phyloP scores from a whole-genome alignment of 2,113 vertebrate genomes.

The Xenopus borealis region DNA sequence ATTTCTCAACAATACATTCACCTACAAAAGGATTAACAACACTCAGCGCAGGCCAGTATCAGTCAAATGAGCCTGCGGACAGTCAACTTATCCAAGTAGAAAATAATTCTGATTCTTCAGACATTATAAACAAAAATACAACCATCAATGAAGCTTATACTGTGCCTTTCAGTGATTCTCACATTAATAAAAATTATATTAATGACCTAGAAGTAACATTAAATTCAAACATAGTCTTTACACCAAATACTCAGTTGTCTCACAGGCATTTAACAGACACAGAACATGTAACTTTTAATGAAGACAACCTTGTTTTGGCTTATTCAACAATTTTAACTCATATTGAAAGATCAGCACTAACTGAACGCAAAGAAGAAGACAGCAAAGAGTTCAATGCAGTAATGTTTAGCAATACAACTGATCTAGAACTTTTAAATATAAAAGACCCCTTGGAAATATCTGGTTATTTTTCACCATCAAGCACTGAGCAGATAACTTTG shows the following conservation, averaged over 20 bases:
- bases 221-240: neutral
- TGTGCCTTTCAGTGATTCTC: neutral
- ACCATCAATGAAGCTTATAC: neutral
- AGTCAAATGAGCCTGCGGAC: neutral
- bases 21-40: too few relatives aligned
- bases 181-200: neutral
- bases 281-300: neutral
- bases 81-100: conserved; percentile 2
- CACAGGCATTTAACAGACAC: neutral
- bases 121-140: neutral
- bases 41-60: neutral
- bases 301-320: neutral
- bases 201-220: conserved; percentile 9
- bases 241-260: conserved; percentile 1
- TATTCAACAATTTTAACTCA: conserved; percentile 1
- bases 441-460: neutral
- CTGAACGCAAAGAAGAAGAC: neutral
- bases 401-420: neutral
- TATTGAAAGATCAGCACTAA: neutral
- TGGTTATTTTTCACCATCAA: neutral
- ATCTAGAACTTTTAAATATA: neutral
- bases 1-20: too few relatives aligned
- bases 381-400: neutral
- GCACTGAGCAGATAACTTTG: neutral
- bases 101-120: neutral